Evolutionary conservation across 2,113 vertebrate species (phyloP).

Genomic region (Aegithalos caudatus): DNA sequence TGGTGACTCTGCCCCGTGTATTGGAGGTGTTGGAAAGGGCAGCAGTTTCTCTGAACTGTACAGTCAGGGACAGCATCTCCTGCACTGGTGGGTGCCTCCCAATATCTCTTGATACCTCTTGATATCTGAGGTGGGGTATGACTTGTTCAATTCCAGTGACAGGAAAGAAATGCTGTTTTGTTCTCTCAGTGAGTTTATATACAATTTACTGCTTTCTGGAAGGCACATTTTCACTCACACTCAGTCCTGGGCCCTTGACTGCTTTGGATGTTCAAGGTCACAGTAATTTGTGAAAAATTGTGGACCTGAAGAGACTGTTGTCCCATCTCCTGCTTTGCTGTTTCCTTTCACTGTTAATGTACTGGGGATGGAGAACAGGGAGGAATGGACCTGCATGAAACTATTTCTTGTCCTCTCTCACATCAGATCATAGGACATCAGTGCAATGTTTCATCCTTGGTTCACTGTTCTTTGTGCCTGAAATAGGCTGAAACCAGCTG

Average conservation of each 20-base stretch:
- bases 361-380: not conserved
- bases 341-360: not conserved
- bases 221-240: not conserved
- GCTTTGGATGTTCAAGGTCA: not conserved
- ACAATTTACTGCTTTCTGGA: not conserved
- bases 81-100: not conserved
- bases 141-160: not conserved
- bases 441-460: not conserved
- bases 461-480: not conserved
- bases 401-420: not conserved
- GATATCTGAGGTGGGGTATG: not conserved
- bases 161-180: not conserved
- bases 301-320: not conserved
- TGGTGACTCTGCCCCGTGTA: fast-evolving
- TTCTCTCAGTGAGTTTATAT: not conserved
- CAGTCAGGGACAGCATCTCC: not conserved
- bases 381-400: not conserved
- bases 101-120: not conserved
- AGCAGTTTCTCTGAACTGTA: not conserved
- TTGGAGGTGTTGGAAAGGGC: not conserved
- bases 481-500: not conserved
- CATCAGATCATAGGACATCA: not conserved
- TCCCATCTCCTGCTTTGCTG: not conserved
- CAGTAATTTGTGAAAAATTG: not conserved
- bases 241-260: not conserved